Evolutionary conservation across 2,888 invertebrate species (phyloP).

Genomic region (Trichogramma dendrolimi): DNA sequence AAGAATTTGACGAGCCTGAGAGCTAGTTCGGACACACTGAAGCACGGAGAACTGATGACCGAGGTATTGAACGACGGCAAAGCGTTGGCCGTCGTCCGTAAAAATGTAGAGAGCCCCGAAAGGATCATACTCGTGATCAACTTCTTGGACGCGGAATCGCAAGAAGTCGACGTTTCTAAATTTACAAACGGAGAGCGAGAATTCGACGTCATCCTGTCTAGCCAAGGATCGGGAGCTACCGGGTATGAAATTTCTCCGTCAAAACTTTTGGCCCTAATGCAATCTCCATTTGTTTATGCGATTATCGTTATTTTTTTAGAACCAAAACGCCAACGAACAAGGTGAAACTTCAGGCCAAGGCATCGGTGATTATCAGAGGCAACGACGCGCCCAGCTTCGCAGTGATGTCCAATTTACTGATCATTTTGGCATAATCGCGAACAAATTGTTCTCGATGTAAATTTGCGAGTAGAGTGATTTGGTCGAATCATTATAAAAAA

Average conservation of each 20-base stretch:
- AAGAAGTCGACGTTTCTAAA: slow-evolving; percentile 56
- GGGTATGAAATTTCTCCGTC: slow-evolving; percentile 44
- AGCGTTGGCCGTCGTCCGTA: slow-evolving; percentile 32
- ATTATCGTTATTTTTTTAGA: no score
- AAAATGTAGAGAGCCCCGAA: slow-evolving; percentile 8
- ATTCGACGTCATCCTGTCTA: slow-evolving; percentile 42
- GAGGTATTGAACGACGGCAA: slow-evolving; percentile 54
- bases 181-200: slow-evolving; percentile 50
- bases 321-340: no score
- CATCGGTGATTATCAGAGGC: no score
- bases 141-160: slow-evolving; percentile 53
- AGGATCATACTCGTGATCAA: slow-evolving; percentile 38
- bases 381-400: no score
- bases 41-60: slow-evolving; percentile 56
- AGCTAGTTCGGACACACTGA: slow-evolving; percentile 51
- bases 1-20: slow-evolving; percentile 57
- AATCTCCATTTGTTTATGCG: no score
- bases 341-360: no score
- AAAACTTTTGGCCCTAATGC: no score
- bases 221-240: slow-evolving; percentile 54
- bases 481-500: no score
- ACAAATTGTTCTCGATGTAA: no score
- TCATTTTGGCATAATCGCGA: no score
- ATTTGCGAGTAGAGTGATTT: no score
- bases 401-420: no score